Evolutionary conservation across 2,113 vertebrate species (phyloP).

Genomic region (Zeus faber): DNA sequence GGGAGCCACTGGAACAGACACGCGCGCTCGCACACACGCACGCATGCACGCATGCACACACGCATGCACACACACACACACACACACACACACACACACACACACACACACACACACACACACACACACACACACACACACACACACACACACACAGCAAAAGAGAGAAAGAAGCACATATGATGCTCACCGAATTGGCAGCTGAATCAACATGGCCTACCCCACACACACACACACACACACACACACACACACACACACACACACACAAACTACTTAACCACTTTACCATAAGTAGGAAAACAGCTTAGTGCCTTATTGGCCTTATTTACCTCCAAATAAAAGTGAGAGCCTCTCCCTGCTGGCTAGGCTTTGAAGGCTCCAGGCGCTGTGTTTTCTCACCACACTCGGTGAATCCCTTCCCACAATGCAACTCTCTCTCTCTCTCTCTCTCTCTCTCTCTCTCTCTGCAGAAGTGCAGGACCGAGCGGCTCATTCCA

Average conservation of each 20-base stretch:
- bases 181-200: conserved; percentile 33
- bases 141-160: conserved; percentile 5
- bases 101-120: conserved; percentile 12
- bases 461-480: too few species aligned
- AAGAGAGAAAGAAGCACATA: not conserved
- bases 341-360: conserved; percentile 30
- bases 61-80: conserved; percentile 16
- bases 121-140: not conserved
- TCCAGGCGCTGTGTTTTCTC: not conserved
- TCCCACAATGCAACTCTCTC: too few species aligned
- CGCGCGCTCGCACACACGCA: not conserved
- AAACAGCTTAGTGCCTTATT: conserved; percentile 47
- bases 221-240: not conserved
- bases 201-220: conserved; percentile 63
- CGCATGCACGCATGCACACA: conserved; percentile 10
- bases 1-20: conserved; percentile 1
- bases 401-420: not conserved
- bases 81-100: not conserved
- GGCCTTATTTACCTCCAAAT: conserved; percentile 28
- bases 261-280: conserved; percentile 35
- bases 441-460: too few species aligned
- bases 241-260: conserved; percentile 22
- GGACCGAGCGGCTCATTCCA: too few species aligned
- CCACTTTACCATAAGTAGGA: conserved; percentile 56
- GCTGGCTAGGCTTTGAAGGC: conserved; percentile 9